Base-by-base conservation (phyloP, 2,888 invertebrate species). In the Thera obeliscata region DNA sequence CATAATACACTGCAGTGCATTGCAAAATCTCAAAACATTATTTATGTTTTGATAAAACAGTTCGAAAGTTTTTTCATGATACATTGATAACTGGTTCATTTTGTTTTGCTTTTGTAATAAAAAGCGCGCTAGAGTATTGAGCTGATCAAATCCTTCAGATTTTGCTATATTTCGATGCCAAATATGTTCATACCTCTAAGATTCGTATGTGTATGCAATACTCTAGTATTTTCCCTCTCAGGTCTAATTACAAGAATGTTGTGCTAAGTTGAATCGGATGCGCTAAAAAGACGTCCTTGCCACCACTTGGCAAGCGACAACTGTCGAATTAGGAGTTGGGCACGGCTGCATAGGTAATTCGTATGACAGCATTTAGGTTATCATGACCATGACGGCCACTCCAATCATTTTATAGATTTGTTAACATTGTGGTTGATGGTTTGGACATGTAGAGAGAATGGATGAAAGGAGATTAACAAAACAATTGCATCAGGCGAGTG, bases 261-360 rank as follows among this genome's bases (percentile, higher is more conserved):
- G 67, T 58, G 43, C 12, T 64, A 70, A 22, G 70, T 69, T 66
- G 62, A 67, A 64, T 75, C 62, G 64, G 59, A 69, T 66, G 64
- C 36, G 72, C 68, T 74, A 76, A 74, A 73, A 72, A 56, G 76
- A 72, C 66, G 77, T 72, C 79, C 78, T 78, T 75, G 73, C 72
- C 43, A 49, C 43, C 70, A 62, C 41, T 60, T 50, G 59, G 62
- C 67, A 60, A 70, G 61, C 57, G 43, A 46, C 22, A n/a, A 49
- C 54, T 46, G 38, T 56, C 64, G 52, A 58, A 57, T 70, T 69
- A 66, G 64, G 60, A 64, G 73, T 54, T 68, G 56, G 72, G 70
- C 67, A 71, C 33, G 73, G 66, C 61, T 56, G 61, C 54, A 46
- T 64, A 38, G 38, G 6, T 5, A 9, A 46, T 46, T 46, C 9